Base-by-base conservation (phyloP, 2,888 invertebrate species). In the Balanococcus diminutus region DNA sequence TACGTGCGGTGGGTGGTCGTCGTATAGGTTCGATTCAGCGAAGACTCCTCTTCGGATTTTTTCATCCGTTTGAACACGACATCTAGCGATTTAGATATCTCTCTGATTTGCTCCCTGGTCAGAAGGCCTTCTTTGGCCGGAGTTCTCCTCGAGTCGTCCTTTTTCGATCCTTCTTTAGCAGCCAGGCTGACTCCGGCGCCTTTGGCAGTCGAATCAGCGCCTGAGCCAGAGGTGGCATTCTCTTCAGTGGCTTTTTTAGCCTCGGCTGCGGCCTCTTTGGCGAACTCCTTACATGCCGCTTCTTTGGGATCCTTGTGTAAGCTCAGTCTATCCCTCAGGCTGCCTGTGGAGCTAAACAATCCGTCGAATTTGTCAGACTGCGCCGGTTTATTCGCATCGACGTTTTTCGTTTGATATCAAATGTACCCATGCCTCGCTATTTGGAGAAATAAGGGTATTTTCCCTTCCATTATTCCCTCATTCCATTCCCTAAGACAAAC, bases 311-410 rank as follows among this genome's bases (percentile, higher is more conserved):
- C 72, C 16, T 31, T 72, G 16, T 32, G 72, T 32, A 72, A 72
- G n/a, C 72, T 72, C 28, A 72, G n/a, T 32, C 32, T 72, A 0
- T 72, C 72, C 4, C 72, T 31, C 5, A 72, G 32, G 32, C 72
- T 72, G 32, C 72, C 72, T 1, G 72, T 5, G 4, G 72, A 72
- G 6, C 72, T 31, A n/a, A 72, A 72, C 16, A 72, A 28, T 25
- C 72, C 72, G 32, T 32, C 32, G 28, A 16, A 32, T 32, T 72
- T 72, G 6, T 72, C 72, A 16, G 72, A 4, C 32, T 28, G 31
- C 19, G 31, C 86, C 16, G 86, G 61, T 25, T 86, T 86, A 32
- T 31, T 82, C 0, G 82, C 87, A 42, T 79, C 86, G 8, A 89
- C 0, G 90, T 90, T 87, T n/a, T 89, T 88, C 14, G n/a, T n/a